phyloP scores from a whole-genome alignment of 2,888 invertebrate species.

The Leucoptera coffeella region DNA sequence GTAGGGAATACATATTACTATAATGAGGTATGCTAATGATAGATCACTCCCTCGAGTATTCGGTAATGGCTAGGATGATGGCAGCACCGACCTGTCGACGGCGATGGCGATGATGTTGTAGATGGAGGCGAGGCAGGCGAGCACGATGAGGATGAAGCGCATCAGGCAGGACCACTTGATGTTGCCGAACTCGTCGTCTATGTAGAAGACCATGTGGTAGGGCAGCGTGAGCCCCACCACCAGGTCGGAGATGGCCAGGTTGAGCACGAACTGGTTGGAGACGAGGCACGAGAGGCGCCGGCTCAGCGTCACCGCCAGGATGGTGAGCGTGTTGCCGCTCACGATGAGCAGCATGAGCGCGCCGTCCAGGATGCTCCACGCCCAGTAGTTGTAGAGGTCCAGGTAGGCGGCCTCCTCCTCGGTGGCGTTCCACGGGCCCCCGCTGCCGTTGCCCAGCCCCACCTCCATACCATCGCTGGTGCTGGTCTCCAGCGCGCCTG shows the following conservation, averaged over 20 bases:
- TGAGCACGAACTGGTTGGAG: constrained; percentile 74
- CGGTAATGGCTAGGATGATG: no score
- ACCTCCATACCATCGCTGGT: constrained; percentile 50
- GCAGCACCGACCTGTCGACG: constrained; percentile 53
- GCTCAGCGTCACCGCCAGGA: constrained; percentile 66
- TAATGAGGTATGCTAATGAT: no score
- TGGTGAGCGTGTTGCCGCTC: constrained; percentile 69
- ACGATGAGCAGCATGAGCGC: constrained; percentile 61
- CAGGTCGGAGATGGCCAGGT: constrained; percentile 72
- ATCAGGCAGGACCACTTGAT: constrained; percentile 61
- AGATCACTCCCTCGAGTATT: no score
- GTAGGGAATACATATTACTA: no score
- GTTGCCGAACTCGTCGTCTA: constrained; percentile 54
- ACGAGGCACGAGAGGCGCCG: constrained; percentile 62
- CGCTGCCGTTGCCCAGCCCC: constrained; percentile 33
- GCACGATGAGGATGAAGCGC: constrained; percentile 66
- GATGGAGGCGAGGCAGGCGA: constrained; percentile 74
- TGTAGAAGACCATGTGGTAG: constrained; percentile 72
- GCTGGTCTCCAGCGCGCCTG: constrained; percentile 38
- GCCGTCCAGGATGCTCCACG: constrained; percentile 63
- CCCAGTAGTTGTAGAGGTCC: constrained; percentile 42
- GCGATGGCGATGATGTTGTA: constrained; percentile 75
- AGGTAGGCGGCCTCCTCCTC: constrained; percentile 7
- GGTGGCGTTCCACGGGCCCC: constrained; percentile 21
- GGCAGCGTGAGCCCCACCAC: constrained; percentile 72